Evolutionary conservation across 2,888 invertebrate species (phyloP), one percentile per base, ranked within the genome.

Genomic region (Biston stratarius): DNA sequence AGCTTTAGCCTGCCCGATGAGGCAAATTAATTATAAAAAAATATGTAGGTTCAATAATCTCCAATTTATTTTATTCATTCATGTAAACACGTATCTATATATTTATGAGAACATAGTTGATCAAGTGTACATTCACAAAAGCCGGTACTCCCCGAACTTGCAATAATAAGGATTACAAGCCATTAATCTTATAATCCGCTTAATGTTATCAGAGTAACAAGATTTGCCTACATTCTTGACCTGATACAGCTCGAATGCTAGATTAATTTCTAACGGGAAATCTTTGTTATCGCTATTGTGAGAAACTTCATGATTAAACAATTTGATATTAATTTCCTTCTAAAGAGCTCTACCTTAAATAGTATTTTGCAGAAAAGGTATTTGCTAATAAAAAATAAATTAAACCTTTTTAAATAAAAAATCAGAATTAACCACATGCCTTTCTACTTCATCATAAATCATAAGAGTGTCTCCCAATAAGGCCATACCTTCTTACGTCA

Each of bases 181-280:
- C 40, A 53, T 24, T 53, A 53, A 53, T 53, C 53, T 15, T 15
- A 53, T 53, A 53, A 47, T 40, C 38, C 10, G 38, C 11, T 53
- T 40, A 36, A 11, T 15, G 6, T 15, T 38, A 40, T 53, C 40
- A 40, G 11, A 6, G 6, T 15, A 40, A 40, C 40, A 40, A 40
- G 53, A 53, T 53, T 24, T 24, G 47, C 12, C 12, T 34, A 10
- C 36, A 15, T 36, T 36, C 7, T 40, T 11, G 24, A 33, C 6
- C 24, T 11, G 48, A 48, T 48, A 47, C 47, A 47, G 15, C 34
- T 38, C n/a, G 52, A 38, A n/a, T 15, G 38, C 12, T 38, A 14
- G 6, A 6, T 52, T 52, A 51, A 36, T n/a, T 36, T 52, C 3
- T 52, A 51, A 36, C 52, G n/a, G 9, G 5, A 52, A 14, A 36